Evolutionary conservation across 2,888 invertebrate genomes (phyloP), one percentile per base, ranked within the genome.

Genomic region (Athetis lepigone): DNA sequence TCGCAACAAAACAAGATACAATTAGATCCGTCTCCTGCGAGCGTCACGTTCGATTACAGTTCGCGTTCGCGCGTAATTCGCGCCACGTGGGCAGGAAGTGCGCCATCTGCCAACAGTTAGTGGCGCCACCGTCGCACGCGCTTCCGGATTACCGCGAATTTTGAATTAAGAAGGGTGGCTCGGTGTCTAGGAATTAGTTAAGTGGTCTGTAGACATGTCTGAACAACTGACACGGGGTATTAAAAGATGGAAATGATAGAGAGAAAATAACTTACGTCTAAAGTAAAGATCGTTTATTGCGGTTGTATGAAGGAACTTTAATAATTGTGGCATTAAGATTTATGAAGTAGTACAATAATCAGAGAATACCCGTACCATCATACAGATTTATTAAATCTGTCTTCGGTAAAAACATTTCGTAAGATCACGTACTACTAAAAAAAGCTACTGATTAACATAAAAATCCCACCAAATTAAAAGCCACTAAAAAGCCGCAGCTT

Each of bases 31-130:
- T 77, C 77, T 70, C 51, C 62, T 62, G 65, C 54, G 23, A 54
- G 65, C 80, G 86, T 87, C 88, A 79, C 81, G 79, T 82, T 75
- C 83, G 82, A 86, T 88, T 85, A 85, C 74, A 65, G 79, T 75
- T 80, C 75, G 80, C 81, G 81, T 83, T 84, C 71, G 86, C 85
- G 84, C 77, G 85, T 85, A 86, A 88, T 80, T 79, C 82, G 77
- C 54, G 75, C 78, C 89, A 89, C 87, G 86, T 89, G 68, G 75
- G 75, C 80, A 70, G 86, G 85, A 83, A 83, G 72, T 70, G 59
- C 61, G 75, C 71, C 88, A 86, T 84, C 82, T 88, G 88, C 61
- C 59, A 43, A 23, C 60, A 65, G 81, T 87, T 83, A 83, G 79
- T 56, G 87, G 87, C 87, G 84, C 86, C 87, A 85, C 83, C 23